These are phyloP conservation scores for Cepaea nemoralis DNA, from an alignment of 1,140 invertebrate genomes.

Conservation along the genomic window DNA sequence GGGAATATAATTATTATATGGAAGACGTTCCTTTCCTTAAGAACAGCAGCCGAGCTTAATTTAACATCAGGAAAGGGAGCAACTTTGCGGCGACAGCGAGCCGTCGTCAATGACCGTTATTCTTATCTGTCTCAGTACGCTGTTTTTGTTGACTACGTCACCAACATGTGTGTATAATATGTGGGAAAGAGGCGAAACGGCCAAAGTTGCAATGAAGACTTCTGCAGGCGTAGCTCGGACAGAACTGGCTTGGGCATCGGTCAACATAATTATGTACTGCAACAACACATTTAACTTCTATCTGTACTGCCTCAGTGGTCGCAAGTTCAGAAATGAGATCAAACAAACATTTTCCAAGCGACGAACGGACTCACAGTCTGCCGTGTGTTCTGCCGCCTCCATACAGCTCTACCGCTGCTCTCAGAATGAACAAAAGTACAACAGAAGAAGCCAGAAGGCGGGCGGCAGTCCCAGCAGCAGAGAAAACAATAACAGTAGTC, in stretches of 20 bases:
- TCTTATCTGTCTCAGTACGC: conserved; percentile 21
- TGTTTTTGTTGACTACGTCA: conserved; percentile 41
- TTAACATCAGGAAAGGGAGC: not conserved
- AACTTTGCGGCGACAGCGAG: not conserved
- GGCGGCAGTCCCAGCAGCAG: not conserved
- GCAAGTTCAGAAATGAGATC: conserved; percentile 42
- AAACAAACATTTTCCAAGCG: not conserved
- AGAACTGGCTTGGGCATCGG: conserved; percentile 36
- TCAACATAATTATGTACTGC: conserved; percentile 44
- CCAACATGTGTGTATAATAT: conserved; percentile 46
- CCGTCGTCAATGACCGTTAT: conserved; percentile 45
- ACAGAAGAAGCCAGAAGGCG: not conserved
- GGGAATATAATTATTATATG: conserved; percentile 41
- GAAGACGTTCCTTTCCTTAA: conserved; percentile 26
- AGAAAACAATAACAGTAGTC: not conserved
- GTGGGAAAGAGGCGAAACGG: conserved; percentile 30
- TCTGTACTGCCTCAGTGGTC: conserved; percentile 43
- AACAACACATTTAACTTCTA: conserved; percentile 49
- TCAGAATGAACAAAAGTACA: not conserved
- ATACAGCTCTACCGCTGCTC: not conserved
- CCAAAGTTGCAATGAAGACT: not conserved
- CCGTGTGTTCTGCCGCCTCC: not conserved
- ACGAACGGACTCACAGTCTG: conserved; percentile 25
- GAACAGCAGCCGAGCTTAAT: conserved; percentile 27
- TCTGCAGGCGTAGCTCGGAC: not conserved